Percentiles rank a stretch among this genome's conserved stretches.
These are phyloP conservation scores for Sarcophilus harrisii DNA, from an alignment of 2,797 vertebrate genomes.

Conservation along the genomic window DNA sequence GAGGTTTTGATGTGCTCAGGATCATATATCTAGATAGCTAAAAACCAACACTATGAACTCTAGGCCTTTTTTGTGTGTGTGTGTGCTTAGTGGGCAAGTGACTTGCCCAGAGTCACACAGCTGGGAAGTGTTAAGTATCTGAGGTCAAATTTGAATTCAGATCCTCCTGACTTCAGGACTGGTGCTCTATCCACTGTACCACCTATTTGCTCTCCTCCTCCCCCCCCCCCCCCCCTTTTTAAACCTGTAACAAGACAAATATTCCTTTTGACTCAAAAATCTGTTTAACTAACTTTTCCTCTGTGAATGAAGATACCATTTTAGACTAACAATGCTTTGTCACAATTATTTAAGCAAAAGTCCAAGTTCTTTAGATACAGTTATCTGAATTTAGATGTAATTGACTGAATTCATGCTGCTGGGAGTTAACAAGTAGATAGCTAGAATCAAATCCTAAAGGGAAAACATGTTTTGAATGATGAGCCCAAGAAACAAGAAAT, in stretches of 20 bases:
- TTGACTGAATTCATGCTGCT: background rate
- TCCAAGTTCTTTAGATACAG: background rate
- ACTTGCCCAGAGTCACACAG: too few species aligned
- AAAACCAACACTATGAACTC: background rate
- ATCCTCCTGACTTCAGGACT: too few species aligned
- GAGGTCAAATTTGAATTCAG: too few species aligned
- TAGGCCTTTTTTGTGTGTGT: background rate
- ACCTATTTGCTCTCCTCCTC: too few species aligned
- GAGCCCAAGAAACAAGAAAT: background rate
- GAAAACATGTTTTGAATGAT: constrained; percentile 7
- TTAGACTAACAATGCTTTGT: background rate
- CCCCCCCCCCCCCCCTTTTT: too few species aligned
- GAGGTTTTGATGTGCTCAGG: background rate
- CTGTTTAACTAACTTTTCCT: background rate
- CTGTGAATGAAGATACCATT: background rate
- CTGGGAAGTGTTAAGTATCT: too few species aligned
- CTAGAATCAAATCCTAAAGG: constrained; percentile 13
- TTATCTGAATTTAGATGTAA: too few species aligned
- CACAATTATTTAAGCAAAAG: background rate
- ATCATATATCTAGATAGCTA: background rate
- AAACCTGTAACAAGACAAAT: background rate
- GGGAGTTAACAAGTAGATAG: constrained; percentile 1
- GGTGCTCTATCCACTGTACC: too few species aligned
- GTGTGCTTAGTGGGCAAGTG: too few species aligned
- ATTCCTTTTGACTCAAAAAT: background rate